A percentile compares a stretch with the other conserved stretches of the same genome.
These are phyloP conservation scores for Tricholaema leucomelas DNA, from an alignment of 2,113 vertebrate species.

Conservation along the genomic window DNA sequence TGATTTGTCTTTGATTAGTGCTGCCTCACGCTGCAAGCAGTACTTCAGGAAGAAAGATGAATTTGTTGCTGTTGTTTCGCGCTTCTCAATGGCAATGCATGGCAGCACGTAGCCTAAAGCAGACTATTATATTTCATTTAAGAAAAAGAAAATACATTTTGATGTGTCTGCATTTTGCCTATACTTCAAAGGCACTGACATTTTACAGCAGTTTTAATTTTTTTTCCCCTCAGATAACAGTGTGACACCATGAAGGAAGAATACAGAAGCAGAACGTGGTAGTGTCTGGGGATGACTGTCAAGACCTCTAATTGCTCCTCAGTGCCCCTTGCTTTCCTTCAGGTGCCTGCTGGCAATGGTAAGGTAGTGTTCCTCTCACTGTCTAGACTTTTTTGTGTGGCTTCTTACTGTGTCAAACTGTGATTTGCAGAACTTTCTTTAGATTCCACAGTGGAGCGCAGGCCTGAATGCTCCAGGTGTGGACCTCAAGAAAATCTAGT, in stretches of 20 bases:
- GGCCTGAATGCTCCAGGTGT: background rate
- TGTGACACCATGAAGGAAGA: background rate
- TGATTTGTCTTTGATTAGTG: constrained; percentile 61
- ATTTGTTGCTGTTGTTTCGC: constrained; percentile 60
- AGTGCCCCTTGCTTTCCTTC: background rate
- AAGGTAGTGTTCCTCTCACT: background rate
- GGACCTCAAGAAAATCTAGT: background rate
- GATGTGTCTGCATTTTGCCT: constrained; percentile 30
- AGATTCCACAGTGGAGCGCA: background rate
- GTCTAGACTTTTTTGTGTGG: background rate
- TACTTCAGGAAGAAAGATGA: constrained; percentile 40
- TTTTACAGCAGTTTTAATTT: background rate
- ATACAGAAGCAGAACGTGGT: background rate
- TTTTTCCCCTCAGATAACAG: background rate
- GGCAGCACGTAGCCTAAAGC: constrained; percentile 42
- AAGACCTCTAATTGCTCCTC: background rate
- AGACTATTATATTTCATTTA: constrained; percentile 52
- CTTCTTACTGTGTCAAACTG: background rate
- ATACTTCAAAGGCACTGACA: constrained; percentile 38
- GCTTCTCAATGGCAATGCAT: background rate
- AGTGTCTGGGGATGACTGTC: background rate
- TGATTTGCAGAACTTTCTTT: background rate
- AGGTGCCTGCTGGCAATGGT: background rate
- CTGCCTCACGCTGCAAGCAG: constrained; percentile 52
- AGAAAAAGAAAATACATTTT: constrained; percentile 45